Evolutionary conservation across 2,797 vertebrate species (phyloP), one percentile per base, ranked within the genome.

Genomic region (Anguilla obscura): DNA sequence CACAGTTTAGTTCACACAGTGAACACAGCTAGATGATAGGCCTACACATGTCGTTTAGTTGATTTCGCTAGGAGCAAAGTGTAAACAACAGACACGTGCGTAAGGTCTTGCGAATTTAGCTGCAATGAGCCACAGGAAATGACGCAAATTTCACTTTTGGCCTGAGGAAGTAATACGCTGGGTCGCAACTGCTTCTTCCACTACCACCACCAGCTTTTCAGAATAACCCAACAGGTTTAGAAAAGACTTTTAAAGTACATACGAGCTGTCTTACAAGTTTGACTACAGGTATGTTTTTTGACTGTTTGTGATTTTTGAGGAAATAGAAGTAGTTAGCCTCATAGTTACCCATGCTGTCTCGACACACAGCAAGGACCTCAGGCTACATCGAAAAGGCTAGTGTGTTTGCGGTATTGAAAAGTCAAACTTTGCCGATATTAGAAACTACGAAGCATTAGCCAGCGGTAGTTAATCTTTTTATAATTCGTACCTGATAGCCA

Each of bases 101-200:
- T 21, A n/a, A 52, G 10, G 50, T 52, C 7, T 52, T 52, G 50
- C 7, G 7, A 52, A 52, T 52, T 52, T 52, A 52, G 9, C 10
- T 52, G 50, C 50, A 36, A 36, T 76, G 74, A 18, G 36, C 16
- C 30, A 76, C 74, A 76, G 74, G 74, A 76, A 36, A 76, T 36
- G 33, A 40, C 14, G 74, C 36, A 40, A 36, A 8, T 4, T 21
- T 76, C 33, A 74, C 69, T 27, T 36, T 18, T 76, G 33, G 3
- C 74, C 74, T 36, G 30, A 76, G 74, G 74, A 76, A 40, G 74
- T 76, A 40, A 76, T 76, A 74, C 30, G n/a, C 56, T 58, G 33
- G 74, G 36, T 79, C 74, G 21, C 40, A 82, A 30, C 30, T 50
- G 16, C 33, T 40, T 36, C 27, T 79, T 21, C 16, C 16, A 40